phyloP scores from a whole-genome alignment of 2,888 invertebrate genomes.

The Syrphus vitripennis region DNA sequence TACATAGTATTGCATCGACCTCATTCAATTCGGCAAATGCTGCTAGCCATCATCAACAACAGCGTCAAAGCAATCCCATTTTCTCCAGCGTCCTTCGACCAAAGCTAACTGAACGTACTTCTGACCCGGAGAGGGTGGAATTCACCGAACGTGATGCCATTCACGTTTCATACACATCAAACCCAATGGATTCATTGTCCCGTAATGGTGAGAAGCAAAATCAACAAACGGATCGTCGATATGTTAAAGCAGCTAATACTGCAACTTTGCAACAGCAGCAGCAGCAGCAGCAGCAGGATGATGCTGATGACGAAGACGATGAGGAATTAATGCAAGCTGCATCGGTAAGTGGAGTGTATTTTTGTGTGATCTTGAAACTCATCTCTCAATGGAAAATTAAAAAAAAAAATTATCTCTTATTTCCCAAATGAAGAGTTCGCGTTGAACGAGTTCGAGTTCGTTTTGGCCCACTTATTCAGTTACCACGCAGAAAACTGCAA shows the following conservation, averaged over 20 bases:
- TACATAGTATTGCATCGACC: slow-evolving; percentile 76
- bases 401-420: neutral
- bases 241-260: slow-evolving; percentile 22
- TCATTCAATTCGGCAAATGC: slow-evolving; percentile 62
- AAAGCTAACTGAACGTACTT: slow-evolving; percentile 41
- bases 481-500: slow-evolving; percentile 40
- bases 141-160: slow-evolving; percentile 80
- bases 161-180: slow-evolving; percentile 76
- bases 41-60: slow-evolving; percentile 17
- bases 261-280: neutral
- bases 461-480: slow-evolving; percentile 59
- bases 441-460: slow-evolving; percentile 32
- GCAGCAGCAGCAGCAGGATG: neutral
- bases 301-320: slow-evolving; percentile 74
- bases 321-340: slow-evolving; percentile 74
- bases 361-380: slow-evolving; percentile 1
- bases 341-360: slow-evolving; percentile 73
- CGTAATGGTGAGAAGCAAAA: slow-evolving; percentile 47
- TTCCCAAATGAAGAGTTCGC: slow-evolving; percentile 19
- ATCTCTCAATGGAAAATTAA: neutral
- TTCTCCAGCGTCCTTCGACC: slow-evolving; percentile 50
- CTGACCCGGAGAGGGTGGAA: slow-evolving; percentile 78
- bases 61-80: slow-evolving; percentile 43
- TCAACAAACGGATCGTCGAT: slow-evolving; percentile 42
- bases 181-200: slow-evolving; percentile 73